Percentiles rank a stretch among this genome's conserved stretches.
phyloP scores from a whole-genome alignment of 1,140 invertebrate genomes.

The Asobara japonica region DNA sequence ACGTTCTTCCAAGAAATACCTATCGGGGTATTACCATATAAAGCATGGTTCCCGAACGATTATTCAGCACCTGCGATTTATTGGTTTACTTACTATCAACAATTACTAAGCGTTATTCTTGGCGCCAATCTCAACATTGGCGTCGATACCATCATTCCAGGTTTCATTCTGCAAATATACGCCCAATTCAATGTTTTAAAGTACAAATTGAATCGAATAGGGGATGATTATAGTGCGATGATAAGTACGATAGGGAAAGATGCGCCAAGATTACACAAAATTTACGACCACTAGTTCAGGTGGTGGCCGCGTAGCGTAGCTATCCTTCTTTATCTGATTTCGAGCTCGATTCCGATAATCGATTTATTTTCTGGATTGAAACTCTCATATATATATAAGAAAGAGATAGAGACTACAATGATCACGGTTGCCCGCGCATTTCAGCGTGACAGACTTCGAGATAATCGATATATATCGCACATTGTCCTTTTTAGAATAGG shows the following conservation, averaged over 20 bases:
- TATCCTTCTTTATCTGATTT: too few relatives aligned
- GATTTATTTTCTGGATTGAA: too few relatives aligned
- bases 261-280: background rate
- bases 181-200: background rate
- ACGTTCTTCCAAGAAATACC: background rate
- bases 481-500: too few relatives aligned
- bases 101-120: background rate
- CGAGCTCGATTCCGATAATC: too few relatives aligned
- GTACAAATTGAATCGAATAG: background rate
- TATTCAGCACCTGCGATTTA: background rate
- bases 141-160: background rate
- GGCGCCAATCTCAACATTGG: background rate
- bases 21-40: background rate
- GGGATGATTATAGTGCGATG: background rate
- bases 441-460: too few relatives aligned
- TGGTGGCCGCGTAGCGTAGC: too few relatives aligned
- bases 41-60: constrained; percentile 14
- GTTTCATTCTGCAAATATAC: background rate
- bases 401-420: too few relatives aligned
- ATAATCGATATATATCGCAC: too few relatives aligned
- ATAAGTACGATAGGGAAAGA: background rate
- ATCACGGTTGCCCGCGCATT: too few relatives aligned
- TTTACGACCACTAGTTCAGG: too few relatives aligned
- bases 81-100: background rate
- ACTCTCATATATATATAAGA: too few relatives aligned